Base-by-base conservation (phyloP, 2,888 invertebrate species). In the Stegophylla sp. region DNA sequence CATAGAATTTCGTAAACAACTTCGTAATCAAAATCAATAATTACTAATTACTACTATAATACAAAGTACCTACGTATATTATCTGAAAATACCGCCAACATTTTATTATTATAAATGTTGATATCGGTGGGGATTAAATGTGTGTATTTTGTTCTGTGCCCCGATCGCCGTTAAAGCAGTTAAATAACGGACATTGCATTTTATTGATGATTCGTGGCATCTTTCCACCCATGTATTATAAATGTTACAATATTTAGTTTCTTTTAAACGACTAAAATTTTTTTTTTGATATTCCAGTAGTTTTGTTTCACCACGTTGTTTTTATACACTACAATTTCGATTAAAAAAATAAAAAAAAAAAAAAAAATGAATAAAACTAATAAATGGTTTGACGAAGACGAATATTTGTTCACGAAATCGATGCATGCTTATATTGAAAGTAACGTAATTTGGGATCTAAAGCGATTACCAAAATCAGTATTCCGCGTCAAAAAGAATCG, bases 341-440 rank as follows among this genome's bases (percentile, higher is more conserved):
- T n/a, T 12, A 43, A 41, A 51, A 23, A 12, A 66, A n/a, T 12
- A 71, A 71, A 69, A 23, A 71, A 15, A 51, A n/a, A 34, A 63
- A 34, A 13, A n/a, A 76, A 26, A 12, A 71, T 79, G 79, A 34
- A 79, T 20, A 51, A n/a, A 34, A 63, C 71, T 51, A 28, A 13
- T 34, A 61, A 71, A n/a, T 79, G 79, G 79, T 17, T 59, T 23
- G 61, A 79, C 41, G 69, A 69, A n/a, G 79, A 79, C 23, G 79
- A 79, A 23, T 79, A 79, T 41, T 61, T 79, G 45, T 79, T 59
- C 51, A 71, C 69, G 5, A 79, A 79, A 79, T 79, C 79, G 17
- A 79, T 79, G 79, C 79, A 79, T 13, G 79, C 79, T 34, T 79
- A 71, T 4, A 71, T 79, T 5, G 79, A 79, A n/a, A 79, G 79